Percentiles rank a stretch among this genome's conserved stretches.
Evolutionary conservation across 2,797 vertebrate species (phyloP).

Genomic region (Sebastolobus altivelis): DNA sequence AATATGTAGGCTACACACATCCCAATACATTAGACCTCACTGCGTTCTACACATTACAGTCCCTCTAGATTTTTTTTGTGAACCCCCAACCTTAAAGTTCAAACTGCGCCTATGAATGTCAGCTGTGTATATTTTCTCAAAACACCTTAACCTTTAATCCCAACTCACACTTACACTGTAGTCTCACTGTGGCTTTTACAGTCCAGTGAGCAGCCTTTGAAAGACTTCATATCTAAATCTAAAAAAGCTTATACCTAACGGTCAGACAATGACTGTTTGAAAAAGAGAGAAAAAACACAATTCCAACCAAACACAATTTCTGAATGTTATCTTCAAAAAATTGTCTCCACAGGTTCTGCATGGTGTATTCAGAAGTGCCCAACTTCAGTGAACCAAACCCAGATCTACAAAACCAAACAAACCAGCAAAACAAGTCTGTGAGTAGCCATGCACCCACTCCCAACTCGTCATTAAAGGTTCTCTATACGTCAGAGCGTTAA

Average conservation of each 20-base stretch:
- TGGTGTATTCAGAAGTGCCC: conserved; percentile 99
- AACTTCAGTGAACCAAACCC: conserved; percentile 98
- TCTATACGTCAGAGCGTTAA: no score
- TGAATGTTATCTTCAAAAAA: background rate
- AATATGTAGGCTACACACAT: no score
- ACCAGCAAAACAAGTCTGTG: conserved; percentile 92
- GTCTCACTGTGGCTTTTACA: background rate
- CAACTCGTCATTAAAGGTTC: background rate
- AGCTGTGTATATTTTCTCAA: background rate
- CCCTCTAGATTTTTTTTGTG: no score
- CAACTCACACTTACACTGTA: background rate
- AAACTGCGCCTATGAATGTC: no score
- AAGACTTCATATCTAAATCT: background rate
- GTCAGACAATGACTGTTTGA: background rate
- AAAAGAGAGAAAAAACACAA: background rate
- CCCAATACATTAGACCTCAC: no score
- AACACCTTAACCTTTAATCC: background rate
- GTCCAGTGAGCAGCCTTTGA: background rate
- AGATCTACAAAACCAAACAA: conserved; percentile 88
- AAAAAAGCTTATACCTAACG: background rate
- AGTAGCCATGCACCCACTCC: conserved; percentile 57
- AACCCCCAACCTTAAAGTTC: no score
- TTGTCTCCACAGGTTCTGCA: conserved; percentile 91
- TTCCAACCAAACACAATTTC: background rate
- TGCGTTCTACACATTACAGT: no score